A percentile compares a stretch with the other conserved stretches of the same genome.
phyloP scores from a whole-genome alignment of 2,888 invertebrate species.

The Drosophila buzzatii region DNA sequence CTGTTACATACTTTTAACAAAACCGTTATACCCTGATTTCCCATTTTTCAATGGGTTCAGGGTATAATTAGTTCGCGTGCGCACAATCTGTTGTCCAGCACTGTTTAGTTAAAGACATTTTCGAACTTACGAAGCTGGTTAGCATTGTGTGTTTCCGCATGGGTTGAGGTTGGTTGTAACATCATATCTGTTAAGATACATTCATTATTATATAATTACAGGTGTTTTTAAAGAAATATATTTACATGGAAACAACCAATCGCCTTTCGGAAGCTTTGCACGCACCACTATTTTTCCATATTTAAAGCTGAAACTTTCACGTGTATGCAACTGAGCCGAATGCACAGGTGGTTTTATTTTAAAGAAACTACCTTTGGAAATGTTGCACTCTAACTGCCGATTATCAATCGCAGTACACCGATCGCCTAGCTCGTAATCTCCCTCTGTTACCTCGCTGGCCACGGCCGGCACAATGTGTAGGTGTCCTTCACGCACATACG shows the following conservation, averaged over 20 bases:
- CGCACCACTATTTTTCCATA: conserved; percentile 90
- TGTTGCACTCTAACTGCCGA: conserved; percentile 82
- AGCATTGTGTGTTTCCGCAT: conserved; percentile 86
- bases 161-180: conserved; percentile 88
- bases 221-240: too few species aligned
- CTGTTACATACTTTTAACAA: too few species aligned
- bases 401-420: conserved; percentile 87
- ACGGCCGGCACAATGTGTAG: conserved; percentile 84
- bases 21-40: too few species aligned
- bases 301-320: conserved; percentile 88
- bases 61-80: too few species aligned
- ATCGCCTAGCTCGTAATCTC: conserved; percentile 72
- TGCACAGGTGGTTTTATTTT: conserved; percentile 90
- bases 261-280: conserved; percentile 91
- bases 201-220: too few species aligned
- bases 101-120: not conserved
- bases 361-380: conserved; percentile 64
- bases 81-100: too few species aligned
- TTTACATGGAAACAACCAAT: conserved; percentile 92
- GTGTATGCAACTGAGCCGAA: conserved; percentile 88
- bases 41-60: too few species aligned
- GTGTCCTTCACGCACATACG: conserved; percentile 76
- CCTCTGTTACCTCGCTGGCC: conserved; percentile 66
- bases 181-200: conserved; percentile 86
- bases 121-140: conserved; percentile 87